Evolutionary conservation across 2,797 vertebrate species (phyloP).

Genomic region (Hapalemur alaotrensis): DNA sequence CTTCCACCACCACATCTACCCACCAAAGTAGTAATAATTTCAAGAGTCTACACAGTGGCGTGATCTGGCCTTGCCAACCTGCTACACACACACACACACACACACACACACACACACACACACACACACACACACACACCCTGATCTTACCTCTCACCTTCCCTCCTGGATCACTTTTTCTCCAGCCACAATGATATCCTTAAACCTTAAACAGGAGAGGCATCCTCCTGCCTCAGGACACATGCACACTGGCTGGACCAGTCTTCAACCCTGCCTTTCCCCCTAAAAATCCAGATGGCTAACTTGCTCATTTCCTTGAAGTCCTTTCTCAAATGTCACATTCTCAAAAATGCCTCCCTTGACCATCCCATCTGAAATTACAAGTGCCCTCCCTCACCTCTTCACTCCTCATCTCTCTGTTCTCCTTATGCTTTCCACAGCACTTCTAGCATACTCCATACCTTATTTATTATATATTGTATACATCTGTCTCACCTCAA

Average conservation of each 20-base stretch:
- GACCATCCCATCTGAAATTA: background rate
- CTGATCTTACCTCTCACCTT: background rate
- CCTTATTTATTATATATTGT: background rate
- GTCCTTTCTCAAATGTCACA: background rate
- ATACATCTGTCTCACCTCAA: background rate
- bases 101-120: too few relatives aligned
- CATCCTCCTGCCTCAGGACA: background rate
- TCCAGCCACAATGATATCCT: background rate
- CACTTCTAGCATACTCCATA: background rate
- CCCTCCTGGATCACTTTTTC: background rate
- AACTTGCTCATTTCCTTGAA: background rate
- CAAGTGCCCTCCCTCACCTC: background rate
- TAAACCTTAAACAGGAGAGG: background rate
- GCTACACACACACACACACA: background rate
- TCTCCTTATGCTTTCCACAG: background rate
- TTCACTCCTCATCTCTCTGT: background rate
- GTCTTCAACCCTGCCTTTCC: background rate
- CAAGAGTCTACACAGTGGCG: fast-evolving
- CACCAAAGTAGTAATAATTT: background rate
- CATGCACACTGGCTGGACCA: background rate
- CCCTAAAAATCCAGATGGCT: background rate
- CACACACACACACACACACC: too few relatives aligned
- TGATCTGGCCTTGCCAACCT: background rate
- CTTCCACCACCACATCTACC: background rate
- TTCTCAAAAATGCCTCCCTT: background rate